Conservation (phyloP, 2,797 vertebrate genomes). For the Furcifer pardalis region DNA sequence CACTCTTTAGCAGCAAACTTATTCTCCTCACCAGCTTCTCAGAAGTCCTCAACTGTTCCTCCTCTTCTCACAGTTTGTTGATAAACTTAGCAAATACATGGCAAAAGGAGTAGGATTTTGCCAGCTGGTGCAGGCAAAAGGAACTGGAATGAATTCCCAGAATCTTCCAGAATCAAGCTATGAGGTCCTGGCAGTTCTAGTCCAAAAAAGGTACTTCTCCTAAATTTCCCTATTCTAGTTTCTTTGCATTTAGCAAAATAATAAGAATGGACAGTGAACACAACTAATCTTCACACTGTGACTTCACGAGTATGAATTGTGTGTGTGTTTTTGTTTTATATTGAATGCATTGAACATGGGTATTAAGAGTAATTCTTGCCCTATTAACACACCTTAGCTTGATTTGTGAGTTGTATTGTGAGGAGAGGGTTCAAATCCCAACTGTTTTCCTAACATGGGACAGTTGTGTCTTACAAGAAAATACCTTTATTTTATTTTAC, state of each 20-base stretch:
- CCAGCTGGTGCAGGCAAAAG: not conserved
- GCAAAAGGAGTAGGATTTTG: not conserved
- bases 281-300: not conserved
- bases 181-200: not conserved
- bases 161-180: not conserved
- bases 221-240: no score
- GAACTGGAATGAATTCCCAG: no score
- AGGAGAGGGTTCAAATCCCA: not conserved
- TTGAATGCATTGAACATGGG: not conserved
- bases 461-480: not conserved
- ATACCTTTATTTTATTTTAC: no score
- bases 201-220: no score
- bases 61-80: not conserved
- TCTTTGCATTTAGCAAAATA: not conserved
- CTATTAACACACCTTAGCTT: not conserved
- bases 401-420: not conserved
- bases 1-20: not conserved
- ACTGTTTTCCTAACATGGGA: not conserved
- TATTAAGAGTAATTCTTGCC: not conserved
- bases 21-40: not conserved
- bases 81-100: not conserved
- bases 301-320: no score
- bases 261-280: not conserved
- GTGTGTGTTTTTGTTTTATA: not conserved
- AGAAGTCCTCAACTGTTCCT: not conserved